These are phyloP conservation scores for Etheostoma nigrum DNA, from an alignment of 2,797 vertebrate species.

Conservation along the genomic window DNA sequence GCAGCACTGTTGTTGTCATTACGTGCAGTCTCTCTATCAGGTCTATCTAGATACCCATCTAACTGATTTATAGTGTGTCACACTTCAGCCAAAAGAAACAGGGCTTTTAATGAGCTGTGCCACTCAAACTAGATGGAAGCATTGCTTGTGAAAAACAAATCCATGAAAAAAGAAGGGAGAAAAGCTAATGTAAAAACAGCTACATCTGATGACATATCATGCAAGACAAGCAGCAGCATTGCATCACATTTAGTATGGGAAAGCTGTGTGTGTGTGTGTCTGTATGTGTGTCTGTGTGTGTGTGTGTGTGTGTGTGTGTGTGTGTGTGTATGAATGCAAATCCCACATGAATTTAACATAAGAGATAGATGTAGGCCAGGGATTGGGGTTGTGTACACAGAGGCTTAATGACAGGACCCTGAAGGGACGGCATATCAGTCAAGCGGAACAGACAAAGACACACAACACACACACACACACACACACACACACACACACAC, in stretches of 20 bases:
- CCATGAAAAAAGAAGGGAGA: background rate
- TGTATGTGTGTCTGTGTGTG: conserved; percentile 27
- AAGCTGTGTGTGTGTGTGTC: conserved; percentile 24
- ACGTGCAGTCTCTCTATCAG: conserved; percentile 15
- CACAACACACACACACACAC: conserved; percentile 19
- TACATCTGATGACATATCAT: conserved; percentile 54
- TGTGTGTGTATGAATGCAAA: conserved; percentile 16
- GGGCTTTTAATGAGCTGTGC: conserved; percentile 37
- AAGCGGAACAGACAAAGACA: conserved; percentile 62
- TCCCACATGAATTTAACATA: conserved; percentile 45
- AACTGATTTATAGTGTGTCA: conserved; percentile 44
- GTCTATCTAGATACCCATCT: conserved; percentile 28
- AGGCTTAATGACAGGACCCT: conserved; percentile 73
- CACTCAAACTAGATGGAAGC: conserved; percentile 36
- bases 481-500: conserved; percentile 4
- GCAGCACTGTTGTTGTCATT: background rate
- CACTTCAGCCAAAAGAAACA: conserved; percentile 54
- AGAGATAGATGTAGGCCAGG: conserved; percentile 65
- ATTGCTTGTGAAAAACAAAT: conserved; percentile 40
- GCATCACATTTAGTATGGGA: conserved; percentile 60
- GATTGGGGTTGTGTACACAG: conserved; percentile 74
- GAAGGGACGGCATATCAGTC: conserved; percentile 65
- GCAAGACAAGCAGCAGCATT: conserved; percentile 47
- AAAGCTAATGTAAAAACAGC: conserved; percentile 25
- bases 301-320: conserved; percentile 8